Evolutionary conservation across 2,888 invertebrate species (phyloP).

Genomic region (Spilarctia lutea): DNA sequence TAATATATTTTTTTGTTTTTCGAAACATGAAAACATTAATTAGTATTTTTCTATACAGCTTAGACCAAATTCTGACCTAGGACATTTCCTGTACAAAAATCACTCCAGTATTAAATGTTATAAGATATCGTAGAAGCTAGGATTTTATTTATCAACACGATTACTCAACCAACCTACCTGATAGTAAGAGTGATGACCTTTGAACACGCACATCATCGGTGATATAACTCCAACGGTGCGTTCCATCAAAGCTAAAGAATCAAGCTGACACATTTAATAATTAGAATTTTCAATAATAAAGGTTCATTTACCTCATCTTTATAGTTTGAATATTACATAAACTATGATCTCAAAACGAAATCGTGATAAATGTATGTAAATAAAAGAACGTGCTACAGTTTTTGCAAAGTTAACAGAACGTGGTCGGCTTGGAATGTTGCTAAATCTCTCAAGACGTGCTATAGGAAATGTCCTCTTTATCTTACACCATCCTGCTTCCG

Average conservation of each 20-base stretch:
- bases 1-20: background rate
- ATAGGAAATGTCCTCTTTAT: constrained; percentile 86
- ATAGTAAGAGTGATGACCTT: background rate
- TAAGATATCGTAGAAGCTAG: background rate
- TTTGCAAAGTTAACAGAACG: constrained; percentile 67
- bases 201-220: background rate
- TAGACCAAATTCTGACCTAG: background rate
- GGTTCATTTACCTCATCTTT: background rate
- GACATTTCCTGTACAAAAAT: background rate
- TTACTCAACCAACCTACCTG: background rate
- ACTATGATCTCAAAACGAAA: background rate
- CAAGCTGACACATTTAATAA: background rate
- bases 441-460: constrained; percentile 81
- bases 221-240: background rate
- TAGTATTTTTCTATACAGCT: background rate
- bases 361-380: background rate
- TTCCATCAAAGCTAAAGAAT: background rate
- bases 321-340: background rate
- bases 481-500: constrained; percentile 85
- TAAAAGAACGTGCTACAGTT: constrained; percentile 14
- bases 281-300: background rate
- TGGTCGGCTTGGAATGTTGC: constrained; percentile 75
- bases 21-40: background rate
- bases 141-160: background rate
- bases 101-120: background rate